Conservation (phyloP, 2,888 invertebrate species). For the Temnothorax unifasciatus region DNA sequence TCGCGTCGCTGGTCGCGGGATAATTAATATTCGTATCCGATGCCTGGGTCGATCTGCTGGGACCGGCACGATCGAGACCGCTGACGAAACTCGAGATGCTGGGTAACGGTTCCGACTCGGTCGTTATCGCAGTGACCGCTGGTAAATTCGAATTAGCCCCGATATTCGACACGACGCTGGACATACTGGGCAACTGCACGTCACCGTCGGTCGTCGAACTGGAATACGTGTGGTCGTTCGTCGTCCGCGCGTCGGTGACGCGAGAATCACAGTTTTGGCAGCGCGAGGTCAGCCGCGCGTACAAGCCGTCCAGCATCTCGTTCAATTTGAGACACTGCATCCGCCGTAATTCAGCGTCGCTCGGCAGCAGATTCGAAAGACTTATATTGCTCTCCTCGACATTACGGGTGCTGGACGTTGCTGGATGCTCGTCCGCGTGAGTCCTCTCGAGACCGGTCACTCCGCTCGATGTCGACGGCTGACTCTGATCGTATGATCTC, state of each 20-base stretch:
- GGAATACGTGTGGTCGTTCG: slow-evolving; percentile 79
- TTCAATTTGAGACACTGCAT: slow-evolving; percentile 64
- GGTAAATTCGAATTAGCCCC: slow-evolving; percentile 61
- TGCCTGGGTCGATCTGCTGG: slow-evolving; percentile 45
- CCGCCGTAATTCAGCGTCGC: slow-evolving; percentile 69
- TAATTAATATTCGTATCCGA: slow-evolving; percentile 20
- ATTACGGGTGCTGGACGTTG: slow-evolving; percentile 41
- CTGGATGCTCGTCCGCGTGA: neutral
- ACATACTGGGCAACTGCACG: slow-evolving; percentile 72
- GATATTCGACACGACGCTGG: slow-evolving; percentile 71
- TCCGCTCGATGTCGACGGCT: slow-evolving; percentile 70
- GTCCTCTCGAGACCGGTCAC: slow-evolving; percentile 39
- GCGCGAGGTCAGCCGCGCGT: slow-evolving; percentile 60
- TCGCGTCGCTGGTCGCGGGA: neutral
- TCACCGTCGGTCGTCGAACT: slow-evolving; percentile 65
- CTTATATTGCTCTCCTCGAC: slow-evolving; percentile 63
- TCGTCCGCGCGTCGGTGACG: slow-evolving; percentile 45
- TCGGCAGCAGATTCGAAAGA: slow-evolving; percentile 72
- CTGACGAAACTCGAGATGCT: slow-evolving; percentile 60
- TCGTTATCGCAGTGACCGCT: slow-evolving; percentile 54
- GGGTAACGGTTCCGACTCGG: slow-evolving; percentile 44
- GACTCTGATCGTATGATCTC: slow-evolving; percentile 58
- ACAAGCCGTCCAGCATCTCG: slow-evolving; percentile 67
- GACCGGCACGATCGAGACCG: slow-evolving; percentile 51
- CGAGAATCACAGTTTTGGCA: slow-evolving; percentile 52